Conservation (phyloP, 2,113 vertebrate species). For the Elgaria multicarinata region DNA sequence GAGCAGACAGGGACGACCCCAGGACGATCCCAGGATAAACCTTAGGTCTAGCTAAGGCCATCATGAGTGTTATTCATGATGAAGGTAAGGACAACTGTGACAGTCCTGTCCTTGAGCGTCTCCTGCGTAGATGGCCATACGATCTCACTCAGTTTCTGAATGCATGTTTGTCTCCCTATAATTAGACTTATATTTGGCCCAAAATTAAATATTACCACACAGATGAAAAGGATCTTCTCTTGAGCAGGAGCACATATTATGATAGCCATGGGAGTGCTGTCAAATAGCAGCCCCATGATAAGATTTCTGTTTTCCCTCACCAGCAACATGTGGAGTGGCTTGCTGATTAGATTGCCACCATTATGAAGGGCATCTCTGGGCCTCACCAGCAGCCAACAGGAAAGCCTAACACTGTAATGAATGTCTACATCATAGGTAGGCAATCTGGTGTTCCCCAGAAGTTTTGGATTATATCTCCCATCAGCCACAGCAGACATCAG, state of each 20-base stretch:
- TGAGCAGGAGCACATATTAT: neutral
- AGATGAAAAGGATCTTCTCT: neutral
- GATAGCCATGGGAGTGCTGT: neutral
- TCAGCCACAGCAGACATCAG: too few species aligned
- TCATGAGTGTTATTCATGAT: too few species aligned
- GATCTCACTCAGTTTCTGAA: neutral
- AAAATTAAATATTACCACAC: neutral
- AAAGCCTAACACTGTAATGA: too few species aligned
- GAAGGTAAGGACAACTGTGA: neutral
- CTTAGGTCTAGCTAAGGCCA: too few species aligned
- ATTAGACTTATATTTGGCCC: neutral
- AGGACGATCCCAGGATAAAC: too few species aligned
- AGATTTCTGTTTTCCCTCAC: neutral
- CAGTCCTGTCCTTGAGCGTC: neutral
- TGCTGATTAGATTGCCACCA: too few species aligned
- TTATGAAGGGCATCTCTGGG: neutral
- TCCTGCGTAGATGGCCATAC: neutral
- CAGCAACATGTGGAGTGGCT: neutral
- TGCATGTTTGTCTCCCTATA: neutral
- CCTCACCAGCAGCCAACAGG: neutral
- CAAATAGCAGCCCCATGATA: neutral
- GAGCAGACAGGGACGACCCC: too few species aligned
- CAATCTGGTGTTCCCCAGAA: too few species aligned
- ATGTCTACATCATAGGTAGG: too few species aligned
- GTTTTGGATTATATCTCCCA: neutral